phyloP scores from a whole-genome alignment of 2,888 invertebrate species.

The Sphaerophoria rueppellii region DNA sequence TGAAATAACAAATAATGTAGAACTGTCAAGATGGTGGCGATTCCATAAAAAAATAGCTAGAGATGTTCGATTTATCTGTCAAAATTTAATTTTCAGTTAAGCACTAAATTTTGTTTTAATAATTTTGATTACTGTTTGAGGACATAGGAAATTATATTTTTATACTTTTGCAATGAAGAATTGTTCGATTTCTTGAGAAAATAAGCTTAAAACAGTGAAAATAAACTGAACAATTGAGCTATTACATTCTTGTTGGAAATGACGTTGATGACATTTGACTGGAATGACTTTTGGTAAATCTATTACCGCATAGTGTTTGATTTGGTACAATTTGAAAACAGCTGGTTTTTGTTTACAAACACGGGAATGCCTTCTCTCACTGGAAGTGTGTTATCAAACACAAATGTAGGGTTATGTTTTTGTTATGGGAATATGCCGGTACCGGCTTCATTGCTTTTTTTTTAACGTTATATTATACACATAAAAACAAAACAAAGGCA shows the following conservation, averaged over 20 bases:
- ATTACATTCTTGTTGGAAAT: slow-evolving; percentile 39
- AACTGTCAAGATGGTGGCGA: slow-evolving; percentile 56
- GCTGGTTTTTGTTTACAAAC: slow-evolving; percentile 74
- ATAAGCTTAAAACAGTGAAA: slow-evolving; percentile 17
- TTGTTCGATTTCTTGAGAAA: slow-evolving; percentile 2
- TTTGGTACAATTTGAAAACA: slow-evolving; percentile 50
- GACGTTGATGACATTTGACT: slow-evolving; percentile 24
- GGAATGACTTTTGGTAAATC: slow-evolving; percentile 43
- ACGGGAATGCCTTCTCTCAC: slow-evolving; percentile 32
- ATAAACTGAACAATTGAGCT: not conserved
- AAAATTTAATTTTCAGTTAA: slow-evolving; percentile 46
- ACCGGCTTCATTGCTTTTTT: slow-evolving; percentile 4
- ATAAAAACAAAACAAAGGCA: too few relatives aligned
- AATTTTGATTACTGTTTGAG: not conserved
- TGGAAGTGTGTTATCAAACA: slow-evolving; percentile 53
- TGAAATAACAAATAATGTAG: slow-evolving; percentile 68
- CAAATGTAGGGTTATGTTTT: slow-evolving; percentile 36
- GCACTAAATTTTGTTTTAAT: slow-evolving; percentile 7
- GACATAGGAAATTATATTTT: not conserved
- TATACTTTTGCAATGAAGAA: not conserved
- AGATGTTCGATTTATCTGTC: slow-evolving; percentile 32
- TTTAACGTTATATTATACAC: not conserved
- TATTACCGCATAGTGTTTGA: slow-evolving; percentile 29
- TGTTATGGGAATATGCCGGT: not conserved
- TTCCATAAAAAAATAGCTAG: slow-evolving; percentile 40